Evolutionary conservation across 2,888 invertebrate species (phyloP), one percentile per base, ranked within the genome.

Genomic region (Deilephila porcellus): DNA sequence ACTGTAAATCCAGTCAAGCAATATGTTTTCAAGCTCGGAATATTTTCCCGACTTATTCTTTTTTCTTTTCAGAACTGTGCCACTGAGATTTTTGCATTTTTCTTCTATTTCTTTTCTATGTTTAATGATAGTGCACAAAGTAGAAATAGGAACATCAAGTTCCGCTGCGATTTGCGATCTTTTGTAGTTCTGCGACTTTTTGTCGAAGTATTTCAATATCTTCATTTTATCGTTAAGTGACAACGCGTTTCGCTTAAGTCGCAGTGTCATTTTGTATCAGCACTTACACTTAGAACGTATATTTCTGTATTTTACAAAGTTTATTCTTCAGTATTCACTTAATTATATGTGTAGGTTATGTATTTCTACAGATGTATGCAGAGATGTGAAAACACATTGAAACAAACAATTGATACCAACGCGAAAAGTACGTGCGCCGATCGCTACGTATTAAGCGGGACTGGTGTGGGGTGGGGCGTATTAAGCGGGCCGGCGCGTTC

Each of bases 111-210:
- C 70, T 34, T 29, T 62, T 19, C 73, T 73, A 4, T 60, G 34
- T 62, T 73, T 73, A 17, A 70, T 20, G n/a, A 73, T 73, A 2
- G 73, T 73, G 20, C 52, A n/a, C 20, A 73, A 70, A 34, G 73
- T 73, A 19, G 73, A 73, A 7, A 73, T 62, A 17, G 73, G 70
- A 45, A 73, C 60, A 45, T 70, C 73, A 20, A 73, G 73, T 32
- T 73, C 73, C 19, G 67, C 70, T 29, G 73, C 73, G 37, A 73
- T 73, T 60, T 73, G 73, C 7, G 70, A n/a, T 32, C 52, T 73
- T 70, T 73, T 73, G 70, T 73, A 73, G 25, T 73, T 70, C n/a
- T 73, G 52, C 29, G 73, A 73, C 45, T 73, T 73, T 60, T 73
- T 73, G 60, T 73, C 73, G 70, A 60, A 73, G 60, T 73, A 73